Evolutionary conservation across 2,888 invertebrate genomes (phyloP).

Genomic region (Ischnus inquisitorius): DNA sequence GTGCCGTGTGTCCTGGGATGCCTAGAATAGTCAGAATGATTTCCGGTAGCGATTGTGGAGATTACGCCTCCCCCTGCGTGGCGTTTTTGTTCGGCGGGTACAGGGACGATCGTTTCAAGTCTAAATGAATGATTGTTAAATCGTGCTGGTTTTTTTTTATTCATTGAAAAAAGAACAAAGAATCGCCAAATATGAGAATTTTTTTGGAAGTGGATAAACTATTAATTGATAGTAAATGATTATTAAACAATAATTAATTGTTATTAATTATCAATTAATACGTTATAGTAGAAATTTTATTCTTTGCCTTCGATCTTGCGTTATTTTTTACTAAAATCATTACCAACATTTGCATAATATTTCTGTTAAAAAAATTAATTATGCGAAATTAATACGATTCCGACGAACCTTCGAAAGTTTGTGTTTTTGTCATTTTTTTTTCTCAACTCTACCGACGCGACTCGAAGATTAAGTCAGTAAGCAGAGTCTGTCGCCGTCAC

Average conservation of each 20-base stretch:
- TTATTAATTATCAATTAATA: too few species aligned
- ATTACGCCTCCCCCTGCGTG: slow-evolving; percentile 27
- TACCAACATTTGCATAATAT: too few species aligned
- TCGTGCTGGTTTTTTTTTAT: slow-evolving; percentile 8
- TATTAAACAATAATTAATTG: too few species aligned
- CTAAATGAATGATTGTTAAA: not conserved
- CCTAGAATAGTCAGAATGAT: slow-evolving; percentile 64
- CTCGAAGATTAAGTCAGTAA: slow-evolving; percentile 55
- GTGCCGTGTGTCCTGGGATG: slow-evolving; percentile 49
- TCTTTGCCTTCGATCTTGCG: too few species aligned
- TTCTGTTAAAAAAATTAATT: too few species aligned
- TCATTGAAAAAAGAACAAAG: not conserved
- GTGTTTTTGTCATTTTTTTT: too few species aligned
- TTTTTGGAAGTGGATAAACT: too few species aligned
- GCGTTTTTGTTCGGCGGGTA: slow-evolving; percentile 43
- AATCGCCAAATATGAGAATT: slow-evolving; percentile 10
- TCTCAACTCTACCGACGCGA: not conserved
- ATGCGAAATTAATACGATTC: too few species aligned
- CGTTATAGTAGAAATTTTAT: too few species aligned
- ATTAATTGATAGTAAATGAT: too few species aligned
- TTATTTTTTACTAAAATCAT: too few species aligned
- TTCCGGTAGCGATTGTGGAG: slow-evolving; percentile 44
- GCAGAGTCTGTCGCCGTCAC: slow-evolving; percentile 46
- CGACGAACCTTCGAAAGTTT: too few species aligned
- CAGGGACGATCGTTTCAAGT: slow-evolving; percentile 43